Base-by-base conservation (phyloP, 1,140 invertebrate genomes). In the Aphis craccivora region DNA sequence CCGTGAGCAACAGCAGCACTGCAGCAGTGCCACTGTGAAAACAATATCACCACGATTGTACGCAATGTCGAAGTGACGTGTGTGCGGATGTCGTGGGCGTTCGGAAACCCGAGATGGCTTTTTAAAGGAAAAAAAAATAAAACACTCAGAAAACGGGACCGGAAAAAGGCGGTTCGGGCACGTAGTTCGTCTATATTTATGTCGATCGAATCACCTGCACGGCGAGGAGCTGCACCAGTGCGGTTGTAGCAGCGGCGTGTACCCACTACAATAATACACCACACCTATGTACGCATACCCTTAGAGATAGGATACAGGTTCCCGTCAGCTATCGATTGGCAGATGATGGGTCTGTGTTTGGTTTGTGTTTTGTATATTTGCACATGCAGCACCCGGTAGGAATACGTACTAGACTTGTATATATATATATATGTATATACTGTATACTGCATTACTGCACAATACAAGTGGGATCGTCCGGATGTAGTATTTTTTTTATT, bases 1-100 rank as follows among this genome's bases (percentile, higher is more conserved):
- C n/a, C 23, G 22, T 40, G 40, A 40, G 37, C 83, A 86, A 3
- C 83, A 30, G 60, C 11, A 4, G 1, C 14, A 3, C 83, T 18
- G 60, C 11, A 4, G 1, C 14, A 35, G n/a, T 4, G 25, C 25
- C 30, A 30, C 25, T 3, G 11, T 53, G 14, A 51, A 23, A 18
- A 35, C 67, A 11, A 83, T n/a, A n/a, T 81, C 18, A 0, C 76
- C 30, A 14, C 60, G 30, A n/a, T 83, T 76, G 25, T 76, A n/a
- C 81, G 35, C 18, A 9, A 18, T 7, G 37, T 22, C 7, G 8
- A 81, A n/a, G 2, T 35, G 83, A 43, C 25, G 43, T n/a, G 25
- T 45, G 83, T 37, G 25, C 60, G 60, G 60, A 76, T 81, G 55
- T 81, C 23, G 90, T 91, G 90, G 90, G 90, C 90, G 90, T 91